Conservation (phyloP, 1,140 invertebrate species). For the Lepidurus packardi region DNA sequence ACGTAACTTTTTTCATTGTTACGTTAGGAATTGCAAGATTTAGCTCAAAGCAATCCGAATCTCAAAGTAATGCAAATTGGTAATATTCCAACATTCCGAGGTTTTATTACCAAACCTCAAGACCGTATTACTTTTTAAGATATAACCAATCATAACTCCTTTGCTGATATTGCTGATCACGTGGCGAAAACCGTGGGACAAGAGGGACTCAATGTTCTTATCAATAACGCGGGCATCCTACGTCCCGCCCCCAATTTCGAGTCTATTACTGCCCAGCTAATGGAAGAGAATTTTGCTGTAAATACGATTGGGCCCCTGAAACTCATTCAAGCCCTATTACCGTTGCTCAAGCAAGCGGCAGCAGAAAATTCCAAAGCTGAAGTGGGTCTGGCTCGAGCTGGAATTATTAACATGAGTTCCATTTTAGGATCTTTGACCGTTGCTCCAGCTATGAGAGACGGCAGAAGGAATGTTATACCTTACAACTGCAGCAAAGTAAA, state of each 20-base stretch:
- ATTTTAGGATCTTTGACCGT: slow-evolving; percentile 66
- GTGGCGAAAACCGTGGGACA: slow-evolving; percentile 53
- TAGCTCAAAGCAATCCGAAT: slow-evolving; percentile 26
- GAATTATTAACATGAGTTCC: slow-evolving; percentile 77
- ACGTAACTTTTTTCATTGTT: neutral
- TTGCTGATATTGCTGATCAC: slow-evolving; percentile 52
- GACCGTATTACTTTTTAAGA: slow-evolving; percentile 50
- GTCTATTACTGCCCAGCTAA: slow-evolving; percentile 61
- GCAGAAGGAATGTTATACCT: slow-evolving; percentile 24
- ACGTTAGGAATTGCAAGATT: slow-evolving; percentile 28
- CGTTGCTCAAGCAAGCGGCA: slow-evolving; percentile 63
- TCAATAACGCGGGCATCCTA: slow-evolving; percentile 78
- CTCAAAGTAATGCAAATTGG: slow-evolving; percentile 29
- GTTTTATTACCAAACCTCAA: neutral
- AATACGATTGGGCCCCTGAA: slow-evolving; percentile 78
- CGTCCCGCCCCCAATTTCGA: slow-evolving; percentile 65
- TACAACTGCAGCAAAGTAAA: slow-evolving; percentile 33
- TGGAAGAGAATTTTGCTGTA: slow-evolving; percentile 61
- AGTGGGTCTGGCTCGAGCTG: slow-evolving; percentile 46
- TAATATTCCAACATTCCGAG: slow-evolving; percentile 16
- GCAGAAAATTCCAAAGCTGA: slow-evolving; percentile 40
- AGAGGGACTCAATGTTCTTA: slow-evolving; percentile 69
- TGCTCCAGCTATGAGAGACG: slow-evolving; percentile 20
- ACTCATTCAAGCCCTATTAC: slow-evolving; percentile 49
- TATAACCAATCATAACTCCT: slow-evolving; percentile 53